Evolutionary conservation across 2,888 invertebrate species (phyloP).

Genomic region (Chloroclystis v-ata): DNA sequence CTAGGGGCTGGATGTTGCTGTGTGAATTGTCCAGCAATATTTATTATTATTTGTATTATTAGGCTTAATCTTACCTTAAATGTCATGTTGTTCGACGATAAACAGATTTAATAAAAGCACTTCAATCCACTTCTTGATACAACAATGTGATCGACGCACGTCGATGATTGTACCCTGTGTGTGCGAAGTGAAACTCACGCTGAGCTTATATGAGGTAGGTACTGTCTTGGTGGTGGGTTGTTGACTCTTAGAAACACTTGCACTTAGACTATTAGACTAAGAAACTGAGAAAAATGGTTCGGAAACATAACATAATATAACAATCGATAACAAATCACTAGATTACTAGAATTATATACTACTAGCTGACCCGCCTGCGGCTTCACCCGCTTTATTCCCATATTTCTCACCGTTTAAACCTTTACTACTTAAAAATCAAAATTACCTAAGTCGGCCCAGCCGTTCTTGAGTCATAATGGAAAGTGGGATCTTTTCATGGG

Average conservation of each 20-base stretch:
- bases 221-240: slow-evolving; percentile 16
- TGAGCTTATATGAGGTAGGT: slow-evolving; percentile 24
- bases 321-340: no score
- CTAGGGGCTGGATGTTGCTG: no score
- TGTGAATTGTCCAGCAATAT: no score
- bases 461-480: no score
- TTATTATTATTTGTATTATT: no score
- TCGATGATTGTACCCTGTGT: slow-evolving; percentile 18
- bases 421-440: no score
- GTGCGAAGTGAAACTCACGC: slow-evolving; percentile 21
- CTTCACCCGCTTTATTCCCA: no score
- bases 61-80: slow-evolving; percentile 51
- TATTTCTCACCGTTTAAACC: no score
- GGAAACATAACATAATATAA: background rate
- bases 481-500: no score
- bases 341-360: no score
- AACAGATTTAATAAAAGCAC: slow-evolving; percentile 34
- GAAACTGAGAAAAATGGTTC: background rate
- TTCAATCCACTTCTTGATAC: slow-evolving; percentile 28
- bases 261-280: background rate
- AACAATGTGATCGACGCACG: slow-evolving; percentile 29
- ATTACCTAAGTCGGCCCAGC: no score
- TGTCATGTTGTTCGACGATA: slow-evolving; percentile 44
- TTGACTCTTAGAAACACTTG: background rate
- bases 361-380: no score